Conservation (phyloP, 1,140 invertebrate genomes). For the Pseudomyrmex concolor region DNA sequence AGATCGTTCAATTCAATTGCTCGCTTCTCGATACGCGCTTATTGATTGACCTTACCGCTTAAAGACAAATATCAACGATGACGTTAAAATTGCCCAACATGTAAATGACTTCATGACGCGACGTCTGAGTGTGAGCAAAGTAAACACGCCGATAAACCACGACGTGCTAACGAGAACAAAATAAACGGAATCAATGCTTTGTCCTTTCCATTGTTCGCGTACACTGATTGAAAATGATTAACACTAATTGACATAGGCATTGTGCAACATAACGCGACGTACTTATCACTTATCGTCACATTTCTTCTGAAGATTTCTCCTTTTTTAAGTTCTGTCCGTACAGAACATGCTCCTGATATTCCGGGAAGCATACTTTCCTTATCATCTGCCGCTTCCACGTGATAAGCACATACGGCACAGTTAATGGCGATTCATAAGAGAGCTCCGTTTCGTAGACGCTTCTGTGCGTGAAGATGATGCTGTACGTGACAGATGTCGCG, state of each 20-base stretch:
- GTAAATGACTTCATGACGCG: conserved; percentile 34
- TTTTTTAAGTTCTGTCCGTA: conserved; percentile 61
- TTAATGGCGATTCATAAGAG: conserved; percentile 32
- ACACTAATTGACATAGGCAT: conserved; percentile 44
- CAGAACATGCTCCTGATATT: conserved; percentile 45
- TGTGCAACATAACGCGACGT: conserved; percentile 1
- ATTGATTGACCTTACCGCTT: conserved; percentile 14
- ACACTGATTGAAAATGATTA: conserved; percentile 20
- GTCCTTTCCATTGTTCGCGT: neutral
- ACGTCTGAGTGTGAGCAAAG: neutral
- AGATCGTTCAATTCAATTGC: neutral
- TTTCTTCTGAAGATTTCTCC: conserved; percentile 45
- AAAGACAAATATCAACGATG: conserved; percentile 14
- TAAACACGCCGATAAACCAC: conserved; percentile 18
- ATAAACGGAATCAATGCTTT: neutral
- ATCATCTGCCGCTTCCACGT: conserved; percentile 60
- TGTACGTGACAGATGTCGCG: neutral
- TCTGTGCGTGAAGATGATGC: neutral
- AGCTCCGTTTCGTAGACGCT: conserved; percentile 24
- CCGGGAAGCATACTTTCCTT: conserved; percentile 60
- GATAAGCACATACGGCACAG: conserved; percentile 54
- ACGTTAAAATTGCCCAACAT: conserved; percentile 8
- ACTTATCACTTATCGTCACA: neutral
- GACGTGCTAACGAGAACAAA: neutral
- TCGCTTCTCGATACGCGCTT: neutral